phyloP scores from a whole-genome alignment of 2,113 vertebrate genomes.

The Ovibos moschatus region DNA sequence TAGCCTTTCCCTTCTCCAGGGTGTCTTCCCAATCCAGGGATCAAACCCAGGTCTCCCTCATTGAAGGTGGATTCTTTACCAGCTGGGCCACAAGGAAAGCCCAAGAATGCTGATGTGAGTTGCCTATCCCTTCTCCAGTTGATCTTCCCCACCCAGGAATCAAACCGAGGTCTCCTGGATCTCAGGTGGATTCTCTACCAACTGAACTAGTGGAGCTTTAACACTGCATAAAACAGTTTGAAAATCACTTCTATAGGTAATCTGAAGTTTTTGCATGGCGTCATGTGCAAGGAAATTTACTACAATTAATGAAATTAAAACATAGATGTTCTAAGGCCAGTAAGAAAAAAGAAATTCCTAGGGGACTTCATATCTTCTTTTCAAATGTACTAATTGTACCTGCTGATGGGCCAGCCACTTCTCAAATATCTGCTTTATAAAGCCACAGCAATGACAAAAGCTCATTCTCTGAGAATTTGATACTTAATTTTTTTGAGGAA shows the following conservation, averaged over 20 bases:
- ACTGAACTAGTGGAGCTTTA: background rate
- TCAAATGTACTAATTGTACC: background rate
- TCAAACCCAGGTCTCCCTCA: background rate
- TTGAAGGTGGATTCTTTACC: background rate
- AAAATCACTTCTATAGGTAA: background rate
- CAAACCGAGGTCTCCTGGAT: accelerated
- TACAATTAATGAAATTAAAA: background rate
- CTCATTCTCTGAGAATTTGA: background rate
- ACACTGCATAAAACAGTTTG: background rate
- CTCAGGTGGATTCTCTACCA: background rate
- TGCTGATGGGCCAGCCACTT: background rate
- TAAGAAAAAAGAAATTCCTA: background rate
- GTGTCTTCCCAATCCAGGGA: background rate
- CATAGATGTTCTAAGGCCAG: background rate
- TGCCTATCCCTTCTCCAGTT: background rate
- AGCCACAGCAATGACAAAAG: background rate
- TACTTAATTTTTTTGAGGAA: background rate
- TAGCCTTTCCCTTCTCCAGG: background rate
- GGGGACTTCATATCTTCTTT: background rate
- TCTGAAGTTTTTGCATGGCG: background rate
- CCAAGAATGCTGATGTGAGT: background rate
- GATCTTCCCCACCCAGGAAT: background rate
- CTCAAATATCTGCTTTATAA: background rate
- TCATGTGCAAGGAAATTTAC: background rate
- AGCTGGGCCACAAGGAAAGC: background rate